Conservation (phyloP, 2,888 invertebrate species). For the Synanthedon andrenaeformis region DNA sequence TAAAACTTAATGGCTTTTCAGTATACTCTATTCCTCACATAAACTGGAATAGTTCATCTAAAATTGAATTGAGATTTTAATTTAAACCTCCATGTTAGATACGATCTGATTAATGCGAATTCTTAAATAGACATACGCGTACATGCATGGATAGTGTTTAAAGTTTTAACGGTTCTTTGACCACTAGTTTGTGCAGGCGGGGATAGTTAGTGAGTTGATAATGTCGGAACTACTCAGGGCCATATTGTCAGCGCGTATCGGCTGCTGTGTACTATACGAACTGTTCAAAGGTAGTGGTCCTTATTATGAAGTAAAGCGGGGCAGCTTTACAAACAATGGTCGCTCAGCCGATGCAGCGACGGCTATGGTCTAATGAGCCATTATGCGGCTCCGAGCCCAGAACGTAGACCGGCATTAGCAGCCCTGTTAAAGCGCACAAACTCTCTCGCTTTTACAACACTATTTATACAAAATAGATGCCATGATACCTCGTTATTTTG, state of each 20-base stretch:
- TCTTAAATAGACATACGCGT: conserved; percentile 21
- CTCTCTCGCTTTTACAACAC: conserved; percentile 7
- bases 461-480: background rate
- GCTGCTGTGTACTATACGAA: conserved; percentile 11
- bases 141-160: conserved; percentile 15
- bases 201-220: conserved; percentile 28
- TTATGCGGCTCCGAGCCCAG: conserved; percentile 37
- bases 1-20: too few species aligned
- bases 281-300: conserved; percentile 42
- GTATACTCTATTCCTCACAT: background rate
- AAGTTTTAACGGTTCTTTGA: conserved; percentile 23
- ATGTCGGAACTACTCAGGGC: conserved; percentile 19
- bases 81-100: conserved; percentile 24
- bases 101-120: conserved; percentile 38
- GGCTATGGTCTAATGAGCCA: conserved; percentile 60
- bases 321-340: conserved; percentile 53
- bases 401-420: conserved; percentile 24
- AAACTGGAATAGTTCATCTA: background rate
- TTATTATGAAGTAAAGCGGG: conserved; percentile 47
- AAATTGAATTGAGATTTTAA: conserved; percentile 17
- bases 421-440: conserved; percentile 27
- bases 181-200: conserved; percentile 9
- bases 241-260: conserved; percentile 32
- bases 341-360: conserved; percentile 32
- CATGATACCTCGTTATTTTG: conserved; percentile 1